A percentile compares a stretch with the other conserved stretches of the same genome.
These are phyloP conservation scores for Dufourea novaeangliae DNA, from an alignment of 1,140 invertebrate species.

Conservation along the genomic window DNA sequence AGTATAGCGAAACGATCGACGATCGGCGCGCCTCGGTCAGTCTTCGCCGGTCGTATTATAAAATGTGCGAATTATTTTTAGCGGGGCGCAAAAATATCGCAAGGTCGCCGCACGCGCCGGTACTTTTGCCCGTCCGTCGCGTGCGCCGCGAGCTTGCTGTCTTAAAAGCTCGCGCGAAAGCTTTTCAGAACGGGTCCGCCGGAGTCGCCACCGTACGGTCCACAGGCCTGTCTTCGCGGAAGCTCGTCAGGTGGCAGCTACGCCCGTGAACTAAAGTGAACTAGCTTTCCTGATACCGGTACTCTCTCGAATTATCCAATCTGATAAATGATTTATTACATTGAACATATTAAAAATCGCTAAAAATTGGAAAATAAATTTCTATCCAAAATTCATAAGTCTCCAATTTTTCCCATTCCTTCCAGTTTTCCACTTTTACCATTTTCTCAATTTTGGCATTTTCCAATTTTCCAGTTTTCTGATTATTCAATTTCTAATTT, in stretches of 20 bases:
- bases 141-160: constrained; percentile 31
- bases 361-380: neutral
- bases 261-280: constrained; percentile 21
- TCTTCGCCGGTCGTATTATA: constrained; percentile 73
- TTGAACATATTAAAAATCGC: neutral
- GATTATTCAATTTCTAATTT: too few species aligned
- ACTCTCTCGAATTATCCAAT: neutral
- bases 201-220: constrained; percentile 57
- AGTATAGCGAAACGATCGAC: constrained; percentile 45
- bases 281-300: constrained; percentile 35
- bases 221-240: neutral
- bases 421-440: too few species aligned
- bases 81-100: constrained; percentile 78
- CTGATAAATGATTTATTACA: neutral
- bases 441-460: too few species aligned
- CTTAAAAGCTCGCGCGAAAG: constrained; percentile 15
- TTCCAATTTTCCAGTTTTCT: too few species aligned
- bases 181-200: constrained; percentile 3
- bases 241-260: constrained; percentile 41
- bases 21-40: constrained; percentile 58
- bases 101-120: constrained; percentile 77
- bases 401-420: neutral
- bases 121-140: constrained; percentile 51
- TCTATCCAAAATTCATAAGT: too few species aligned
- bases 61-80: constrained; percentile 81